Evolutionary conservation across 2,113 vertebrate species (phyloP).

Genomic region (Formicarius rufipectus): DNA sequence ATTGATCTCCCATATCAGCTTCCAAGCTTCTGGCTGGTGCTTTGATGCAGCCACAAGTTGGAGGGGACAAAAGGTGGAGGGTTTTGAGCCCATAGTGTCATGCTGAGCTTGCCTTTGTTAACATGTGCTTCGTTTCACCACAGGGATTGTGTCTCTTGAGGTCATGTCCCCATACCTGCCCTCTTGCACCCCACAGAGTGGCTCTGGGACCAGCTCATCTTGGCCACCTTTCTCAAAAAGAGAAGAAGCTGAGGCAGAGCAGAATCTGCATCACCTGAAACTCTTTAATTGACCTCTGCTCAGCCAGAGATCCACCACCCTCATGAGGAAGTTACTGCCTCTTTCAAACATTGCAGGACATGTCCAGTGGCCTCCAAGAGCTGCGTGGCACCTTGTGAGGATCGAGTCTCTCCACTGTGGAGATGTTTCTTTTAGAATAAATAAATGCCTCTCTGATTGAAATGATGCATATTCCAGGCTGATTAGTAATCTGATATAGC

Average conservation of each 20-base stretch:
- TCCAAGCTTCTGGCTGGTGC: not conserved
- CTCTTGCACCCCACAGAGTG: not conserved
- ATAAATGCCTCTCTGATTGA: not conserved
- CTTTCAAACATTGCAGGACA: not conserved
- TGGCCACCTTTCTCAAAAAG: not conserved
- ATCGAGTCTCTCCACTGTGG: not conserved
- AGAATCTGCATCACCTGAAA: not conserved
- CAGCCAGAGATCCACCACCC: not conserved
- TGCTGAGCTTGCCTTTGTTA: not conserved
- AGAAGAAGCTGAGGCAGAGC: not conserved
- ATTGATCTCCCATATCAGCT: not conserved
- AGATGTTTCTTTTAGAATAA: not conserved
- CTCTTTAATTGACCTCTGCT: not conserved
- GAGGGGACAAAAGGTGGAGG: not conserved
- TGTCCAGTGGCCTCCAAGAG: not conserved
- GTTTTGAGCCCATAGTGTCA: not conserved
- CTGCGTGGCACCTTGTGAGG: not conserved
- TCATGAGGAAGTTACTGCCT: fast-evolving
- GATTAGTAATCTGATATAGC: not conserved
- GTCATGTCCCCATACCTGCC: not conserved
- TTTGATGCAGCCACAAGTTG: not conserved
- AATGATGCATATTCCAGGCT: not conserved
- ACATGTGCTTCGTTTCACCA: no score
- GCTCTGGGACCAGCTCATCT: not conserved
- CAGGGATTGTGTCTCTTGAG: not conserved